A percentile compares a stretch with the other conserved stretches of the same genome.
These are phyloP conservation scores for Epinephelus coioides DNA, from an alignment of 2,797 vertebrate species.

Conservation along the genomic window DNA sequence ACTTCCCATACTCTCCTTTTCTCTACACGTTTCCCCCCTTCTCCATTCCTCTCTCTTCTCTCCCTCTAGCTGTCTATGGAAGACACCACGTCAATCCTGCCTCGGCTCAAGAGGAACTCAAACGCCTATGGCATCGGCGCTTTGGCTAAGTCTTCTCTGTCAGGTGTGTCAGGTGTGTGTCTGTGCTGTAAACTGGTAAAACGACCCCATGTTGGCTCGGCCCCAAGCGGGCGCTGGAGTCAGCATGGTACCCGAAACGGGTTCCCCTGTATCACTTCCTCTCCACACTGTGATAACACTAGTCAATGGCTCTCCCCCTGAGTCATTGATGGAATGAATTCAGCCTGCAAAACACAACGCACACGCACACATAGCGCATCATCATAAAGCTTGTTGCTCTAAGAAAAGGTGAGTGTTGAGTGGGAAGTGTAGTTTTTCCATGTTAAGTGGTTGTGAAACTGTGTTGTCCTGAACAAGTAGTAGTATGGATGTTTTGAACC, in stretches of 20 bases:
- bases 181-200: constrained; percentile 86
- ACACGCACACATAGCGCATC: constrained; percentile 62
- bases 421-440: constrained; percentile 79
- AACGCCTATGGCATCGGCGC: constrained; percentile 98
- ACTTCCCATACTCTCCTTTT: constrained; percentile 70
- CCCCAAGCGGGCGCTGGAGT: constrained; percentile 77
- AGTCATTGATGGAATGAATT: constrained; percentile 83
- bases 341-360: constrained; percentile 61
- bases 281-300: constrained; percentile 74
- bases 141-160: constrained; percentile 99
- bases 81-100: constrained; percentile 99
- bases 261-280: constrained; percentile 86
- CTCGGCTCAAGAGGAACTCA: constrained; percentile 96
- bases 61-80: constrained; percentile 96
- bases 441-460: constrained; percentile 79
- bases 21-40: constrained; percentile 52
- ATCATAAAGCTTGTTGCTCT: constrained; percentile 76
- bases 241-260: constrained; percentile 88
- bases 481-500: constrained; percentile 68
- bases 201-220: constrained; percentile 87
- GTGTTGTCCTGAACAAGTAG: constrained; percentile 68
- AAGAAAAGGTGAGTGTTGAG: constrained; percentile 76
- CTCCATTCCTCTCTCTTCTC: constrained; percentile 76
- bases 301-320: constrained; percentile 82
- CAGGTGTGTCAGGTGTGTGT: constrained; percentile 96